Conservation (phyloP, 2,113 vertebrate species). For the Petrocephalus microphthalmus region DNA sequence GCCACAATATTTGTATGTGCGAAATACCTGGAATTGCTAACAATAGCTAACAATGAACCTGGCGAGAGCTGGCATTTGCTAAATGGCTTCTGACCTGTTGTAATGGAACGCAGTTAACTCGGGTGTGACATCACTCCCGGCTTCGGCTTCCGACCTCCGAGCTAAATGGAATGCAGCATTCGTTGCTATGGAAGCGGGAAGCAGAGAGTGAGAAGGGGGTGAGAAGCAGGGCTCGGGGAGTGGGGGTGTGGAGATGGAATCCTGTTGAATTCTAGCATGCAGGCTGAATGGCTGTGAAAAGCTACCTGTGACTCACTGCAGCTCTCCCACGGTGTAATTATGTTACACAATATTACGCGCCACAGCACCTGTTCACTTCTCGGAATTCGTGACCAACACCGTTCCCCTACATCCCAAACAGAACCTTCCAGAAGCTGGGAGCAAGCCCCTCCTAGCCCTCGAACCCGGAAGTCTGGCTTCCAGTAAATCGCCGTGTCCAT, state of each 20-base stretch:
- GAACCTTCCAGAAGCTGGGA: not conserved
- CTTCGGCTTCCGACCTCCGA: not conserved
- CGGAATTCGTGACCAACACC: not conserved
- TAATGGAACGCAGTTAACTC: not conserved
- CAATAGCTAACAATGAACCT: not conserved
- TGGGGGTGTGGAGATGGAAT: not conserved
- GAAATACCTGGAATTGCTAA: not conserved
- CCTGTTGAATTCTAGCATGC: not conserved
- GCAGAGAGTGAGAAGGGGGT: not conserved
- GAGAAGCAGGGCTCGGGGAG: not conserved
- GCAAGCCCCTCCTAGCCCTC: not conserved
- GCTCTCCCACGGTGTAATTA: constrained; percentile 1
- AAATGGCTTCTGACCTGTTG: not conserved
- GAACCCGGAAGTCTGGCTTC: not conserved
- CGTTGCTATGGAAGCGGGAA: constrained; percentile 19
- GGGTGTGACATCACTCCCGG: not conserved
- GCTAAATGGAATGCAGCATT: not conserved
- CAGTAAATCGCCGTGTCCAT: not conserved
- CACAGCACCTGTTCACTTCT: not conserved
- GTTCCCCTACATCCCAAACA: not conserved
- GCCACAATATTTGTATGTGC: not conserved
- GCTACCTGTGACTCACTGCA: not conserved
- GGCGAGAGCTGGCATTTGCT: not conserved
- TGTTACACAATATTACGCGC: not conserved
- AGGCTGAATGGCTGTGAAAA: not conserved